Base-by-base conservation (phyloP, 2,797 vertebrate species). In the Argentina silus region DNA sequence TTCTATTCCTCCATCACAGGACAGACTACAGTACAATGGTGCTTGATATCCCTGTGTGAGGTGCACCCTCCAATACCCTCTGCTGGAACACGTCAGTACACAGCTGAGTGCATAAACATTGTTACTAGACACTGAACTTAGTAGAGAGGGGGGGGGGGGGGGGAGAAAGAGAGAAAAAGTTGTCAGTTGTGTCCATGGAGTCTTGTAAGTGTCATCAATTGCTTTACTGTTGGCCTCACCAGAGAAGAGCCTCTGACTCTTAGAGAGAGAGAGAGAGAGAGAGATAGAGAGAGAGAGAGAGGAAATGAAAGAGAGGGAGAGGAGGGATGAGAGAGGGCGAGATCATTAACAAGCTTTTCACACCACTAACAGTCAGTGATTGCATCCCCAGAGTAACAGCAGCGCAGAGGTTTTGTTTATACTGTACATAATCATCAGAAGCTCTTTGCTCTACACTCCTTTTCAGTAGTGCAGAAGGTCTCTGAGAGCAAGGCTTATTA, bases 121-220 rank as follows among this genome's bases (percentile, higher is more conserved):
- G 27, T 36, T 36, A 36, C 27, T 36, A 36, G 27, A 36, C 27
- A 36, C 27, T 36, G 27, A 36, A 36, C 27, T 36, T 36, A 36
- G 27, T 36, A 36, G 4, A 4, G 4, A 4, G 27, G 27, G 65
- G 69, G 72, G 53, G 80, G 78, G 76, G 67, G 60, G 67, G 63
- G 78, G 60, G 68, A 56, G 53, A 21, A 17, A 21, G 3, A 55
- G n/a, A 55, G 53, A 17, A n/a, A n/a, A 17, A 56, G 53, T 9
- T n/a, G 8, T 1, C 0, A 10, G 8, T 6, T 8, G 7, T 56
- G 5, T 57, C 42, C 6, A 5, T 63, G 27, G 14, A 23, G 55
- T 21, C 10, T 19, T 19, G 11, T 23, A 21, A 23, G 56, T 17
- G n/a, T 10, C 50, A 12, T 51, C 11, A 15, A 3, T 63, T 43